phyloP scores from a whole-genome alignment of 2,888 invertebrate genomes.

The Phortica magna region DNA sequence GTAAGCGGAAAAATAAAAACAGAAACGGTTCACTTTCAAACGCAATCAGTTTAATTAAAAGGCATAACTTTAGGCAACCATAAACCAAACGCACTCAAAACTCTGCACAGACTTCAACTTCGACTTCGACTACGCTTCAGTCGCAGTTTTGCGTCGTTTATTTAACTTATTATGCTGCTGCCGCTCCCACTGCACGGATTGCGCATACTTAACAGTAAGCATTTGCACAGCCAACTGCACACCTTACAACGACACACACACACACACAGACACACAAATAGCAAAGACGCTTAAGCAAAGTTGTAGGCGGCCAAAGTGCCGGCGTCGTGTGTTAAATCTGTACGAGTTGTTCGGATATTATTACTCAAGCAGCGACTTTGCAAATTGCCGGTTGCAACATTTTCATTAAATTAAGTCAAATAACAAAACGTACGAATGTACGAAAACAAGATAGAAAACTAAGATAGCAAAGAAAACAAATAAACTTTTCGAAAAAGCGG shows the following conservation, averaged over 20 bases:
- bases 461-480: constrained; percentile 53
- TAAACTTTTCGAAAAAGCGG: constrained; percentile 39
- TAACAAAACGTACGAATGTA: constrained; percentile 52
- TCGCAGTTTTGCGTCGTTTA: constrained; percentile 44
- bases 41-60: constrained; percentile 50
- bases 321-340: constrained; percentile 13
- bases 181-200: constrained; percentile 26
- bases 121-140: neutral
- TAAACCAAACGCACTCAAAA: neutral
- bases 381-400: constrained; percentile 71
- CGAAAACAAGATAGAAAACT: constrained; percentile 27
- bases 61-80: constrained; percentile 41
- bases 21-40: constrained; percentile 41
- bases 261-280: neutral
- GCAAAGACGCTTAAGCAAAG: constrained; percentile 32
- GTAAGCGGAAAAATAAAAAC: neutral
- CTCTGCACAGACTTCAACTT: neutral
- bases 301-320: constrained; percentile 53
- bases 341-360: constrained; percentile 55
- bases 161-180: constrained; percentile 53
- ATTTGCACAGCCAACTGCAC: neutral
- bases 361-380: constrained; percentile 53
- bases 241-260: neutral
- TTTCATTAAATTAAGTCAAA: constrained; percentile 72
- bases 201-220: constrained; percentile 54